These are phyloP conservation scores for Nephila pilipes DNA, from an alignment of 1,140 invertebrate species.

Conservation along the genomic window DNA sequence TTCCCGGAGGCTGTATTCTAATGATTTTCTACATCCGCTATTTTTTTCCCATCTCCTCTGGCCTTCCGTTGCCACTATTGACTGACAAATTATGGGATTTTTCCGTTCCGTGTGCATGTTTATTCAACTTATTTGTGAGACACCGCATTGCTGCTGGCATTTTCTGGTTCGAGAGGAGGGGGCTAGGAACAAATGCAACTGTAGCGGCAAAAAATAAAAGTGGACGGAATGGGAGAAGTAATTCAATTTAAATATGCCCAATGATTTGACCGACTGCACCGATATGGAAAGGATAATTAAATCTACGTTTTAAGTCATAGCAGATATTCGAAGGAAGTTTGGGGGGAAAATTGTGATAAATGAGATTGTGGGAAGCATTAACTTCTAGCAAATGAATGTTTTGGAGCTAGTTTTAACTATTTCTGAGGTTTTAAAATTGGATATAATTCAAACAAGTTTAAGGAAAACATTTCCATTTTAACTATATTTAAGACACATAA, in stretches of 20 bases:
- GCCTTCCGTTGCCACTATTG: conserved; percentile 60
- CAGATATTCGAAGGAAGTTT: neutral
- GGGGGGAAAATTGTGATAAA: neutral
- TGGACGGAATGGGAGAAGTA: neutral
- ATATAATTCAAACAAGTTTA: too few relatives aligned
- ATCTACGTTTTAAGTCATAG: neutral
- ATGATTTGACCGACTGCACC: neutral
- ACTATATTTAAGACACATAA: too few relatives aligned
- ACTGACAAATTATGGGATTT: conserved; percentile 64
- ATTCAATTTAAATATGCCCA: conserved; percentile 24
- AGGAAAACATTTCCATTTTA: too few relatives aligned
- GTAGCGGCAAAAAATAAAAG: conserved; percentile 1
- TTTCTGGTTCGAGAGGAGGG: neutral
- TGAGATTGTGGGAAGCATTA: too few relatives aligned
- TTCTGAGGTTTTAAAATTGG: too few relatives aligned
- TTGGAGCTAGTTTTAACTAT: too few relatives aligned
- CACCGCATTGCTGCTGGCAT: conserved; percentile 22
- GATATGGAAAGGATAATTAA: conserved; percentile 33
- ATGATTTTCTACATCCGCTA: conserved; percentile 44
- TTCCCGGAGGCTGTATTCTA: conserved; percentile 42
- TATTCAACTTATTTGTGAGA: conserved; percentile 61
- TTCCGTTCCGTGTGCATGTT: conserved; percentile 42
- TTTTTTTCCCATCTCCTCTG: conserved; percentile 8
- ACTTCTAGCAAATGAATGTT: too few relatives aligned
- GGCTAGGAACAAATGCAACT: neutral